phyloP scores from a whole-genome alignment of 2,113 vertebrate species.

The Orthochromis indermauri region DNA sequence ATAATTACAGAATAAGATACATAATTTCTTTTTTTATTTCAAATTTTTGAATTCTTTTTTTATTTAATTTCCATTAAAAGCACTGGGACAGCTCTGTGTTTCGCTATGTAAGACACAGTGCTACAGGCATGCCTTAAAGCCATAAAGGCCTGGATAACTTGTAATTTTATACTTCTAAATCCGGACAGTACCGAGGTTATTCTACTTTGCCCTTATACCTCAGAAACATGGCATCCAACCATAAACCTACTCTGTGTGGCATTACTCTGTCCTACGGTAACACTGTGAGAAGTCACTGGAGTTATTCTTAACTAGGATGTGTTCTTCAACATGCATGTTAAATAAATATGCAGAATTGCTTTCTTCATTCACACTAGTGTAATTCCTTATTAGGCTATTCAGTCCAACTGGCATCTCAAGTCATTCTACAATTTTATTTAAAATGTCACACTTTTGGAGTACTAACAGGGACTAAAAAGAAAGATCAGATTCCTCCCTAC shows the following conservation, averaged over 20 bases:
- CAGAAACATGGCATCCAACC: not conserved
- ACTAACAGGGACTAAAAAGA: not conserved
- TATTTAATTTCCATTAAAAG: not conserved
- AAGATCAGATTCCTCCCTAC: not conserved
- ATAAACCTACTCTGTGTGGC: not conserved
- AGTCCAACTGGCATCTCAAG: not conserved
- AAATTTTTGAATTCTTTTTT: not conserved
- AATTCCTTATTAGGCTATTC: not conserved
- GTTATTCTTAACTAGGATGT: not conserved
- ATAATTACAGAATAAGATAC: not conserved
- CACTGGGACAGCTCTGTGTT: not conserved
- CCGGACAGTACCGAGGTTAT: not conserved
- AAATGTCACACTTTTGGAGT: not conserved
- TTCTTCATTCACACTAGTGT: not conserved
- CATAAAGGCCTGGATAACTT: not conserved
- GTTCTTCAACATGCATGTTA: not conserved
- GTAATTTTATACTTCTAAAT: not conserved
- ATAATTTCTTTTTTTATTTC: not conserved
- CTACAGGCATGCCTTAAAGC: not conserved
- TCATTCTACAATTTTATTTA: not conserved
- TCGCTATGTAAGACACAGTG: not conserved
- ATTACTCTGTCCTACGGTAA: not conserved
- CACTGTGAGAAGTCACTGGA: not conserved
- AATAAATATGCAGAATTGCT: not conserved
- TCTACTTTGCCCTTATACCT: not conserved